Evolutionary conservation across 1,140 invertebrate species (phyloP).

Genomic region (Penaeus vannamei): DNA sequence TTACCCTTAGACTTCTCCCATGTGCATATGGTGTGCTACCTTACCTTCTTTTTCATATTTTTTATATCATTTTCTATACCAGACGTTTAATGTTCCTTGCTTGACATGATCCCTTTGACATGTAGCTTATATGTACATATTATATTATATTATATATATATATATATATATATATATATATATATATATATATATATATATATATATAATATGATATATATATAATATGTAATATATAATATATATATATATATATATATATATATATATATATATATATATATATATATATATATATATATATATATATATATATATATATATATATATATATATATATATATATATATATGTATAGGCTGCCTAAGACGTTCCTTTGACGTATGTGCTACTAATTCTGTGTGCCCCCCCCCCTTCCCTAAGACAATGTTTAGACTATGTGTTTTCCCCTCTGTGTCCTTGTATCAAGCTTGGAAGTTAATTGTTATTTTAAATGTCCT

Average conservation of each 20-base stretch:
- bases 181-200: conserved; percentile 39
- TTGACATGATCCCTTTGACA: no score
- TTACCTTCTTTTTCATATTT: no score
- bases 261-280: conserved; percentile 14
- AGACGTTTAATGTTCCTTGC: no score
- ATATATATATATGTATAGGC: not conserved
- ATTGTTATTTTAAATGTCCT: no score
- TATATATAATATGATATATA: conserved; percentile 32
- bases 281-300: conserved; percentile 6
- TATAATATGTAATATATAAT: conserved; percentile 26
- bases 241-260: not conserved
- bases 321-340: conserved; percentile 8
- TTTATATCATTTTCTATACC: not conserved
- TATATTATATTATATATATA: conserved; percentile 37
- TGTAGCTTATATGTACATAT: conserved; percentile 35
- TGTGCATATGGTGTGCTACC: no score
- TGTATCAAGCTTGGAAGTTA: no score
- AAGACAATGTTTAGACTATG: no score
- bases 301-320: conserved; percentile 21
- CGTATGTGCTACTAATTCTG: not conserved
- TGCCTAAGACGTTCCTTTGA: not conserved
- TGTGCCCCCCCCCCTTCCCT: not conserved
- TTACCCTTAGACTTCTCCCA: no score
- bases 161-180: conserved; percentile 48
- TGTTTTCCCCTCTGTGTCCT: no score